Evolutionary conservation across 2,113 vertebrate genomes (phyloP).

Genomic region (rabbit (Oryctolagus cuniculus)): DNA sequence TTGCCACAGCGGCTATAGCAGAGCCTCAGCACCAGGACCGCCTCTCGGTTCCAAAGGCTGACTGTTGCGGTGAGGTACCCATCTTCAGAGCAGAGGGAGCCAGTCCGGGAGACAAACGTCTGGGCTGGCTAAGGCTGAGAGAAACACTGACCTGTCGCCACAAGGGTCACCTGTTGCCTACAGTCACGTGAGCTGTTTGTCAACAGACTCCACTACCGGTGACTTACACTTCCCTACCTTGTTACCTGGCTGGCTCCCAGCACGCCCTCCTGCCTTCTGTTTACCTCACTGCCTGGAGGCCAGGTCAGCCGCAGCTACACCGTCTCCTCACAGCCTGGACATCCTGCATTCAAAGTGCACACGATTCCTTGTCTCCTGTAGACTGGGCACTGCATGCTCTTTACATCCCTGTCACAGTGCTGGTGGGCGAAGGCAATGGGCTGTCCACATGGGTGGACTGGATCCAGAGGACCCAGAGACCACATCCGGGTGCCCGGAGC

Average conservation of each 20-base stretch:
- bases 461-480: neutral
- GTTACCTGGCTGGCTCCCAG: neutral
- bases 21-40: neutral
- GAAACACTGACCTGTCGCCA: rapidly evolving
- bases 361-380: too few species aligned
- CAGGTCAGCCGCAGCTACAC: neutral
- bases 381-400: rapidly evolving
- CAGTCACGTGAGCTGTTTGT: neutral
- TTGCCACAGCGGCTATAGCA: rapidly evolving
- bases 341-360: rapidly evolving
- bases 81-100: neutral
- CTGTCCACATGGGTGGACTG: neutral
- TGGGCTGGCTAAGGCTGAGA: neutral
- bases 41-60: neutral
- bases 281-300: neutral
- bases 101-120: neutral
- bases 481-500: neutral
- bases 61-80: rapidly evolving
- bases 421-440: neutral
- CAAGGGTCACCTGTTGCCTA: neutral
- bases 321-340: neutral
- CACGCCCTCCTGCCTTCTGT: rapidly evolving
- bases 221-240: neutral
- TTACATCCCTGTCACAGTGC: neutral
- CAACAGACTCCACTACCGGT: neutral